Evolutionary conservation across 2,113 vertebrate species (phyloP), one percentile per base, ranked within the genome.

Genomic region (Pungitius pungitius): DNA sequence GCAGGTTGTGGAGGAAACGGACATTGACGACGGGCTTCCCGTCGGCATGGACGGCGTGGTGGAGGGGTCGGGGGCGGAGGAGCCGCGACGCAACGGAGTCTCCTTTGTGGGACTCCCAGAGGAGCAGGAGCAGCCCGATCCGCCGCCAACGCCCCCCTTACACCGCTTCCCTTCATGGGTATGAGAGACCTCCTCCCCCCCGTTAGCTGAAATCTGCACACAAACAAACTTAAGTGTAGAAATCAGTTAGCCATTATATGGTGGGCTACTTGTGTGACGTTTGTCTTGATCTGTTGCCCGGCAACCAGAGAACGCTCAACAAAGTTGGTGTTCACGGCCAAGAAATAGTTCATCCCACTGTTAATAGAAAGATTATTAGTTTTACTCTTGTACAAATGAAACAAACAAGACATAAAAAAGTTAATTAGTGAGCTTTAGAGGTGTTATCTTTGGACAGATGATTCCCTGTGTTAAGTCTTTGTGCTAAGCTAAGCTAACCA

Each of bases 121-220:
- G 54, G 91, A 94, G 64, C 83, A 90, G 66, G 86, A 94, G 33
- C 84, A 88, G 75, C 71, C 92, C 55, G 93, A 94, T 77, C 85
- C 90, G 1, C 96, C 96, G 1, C 96, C 96, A 20, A 96, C 96
- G 3, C 96, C 96, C 33, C 96, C 96, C 0, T 85, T 97, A 52
- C 96, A 96, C 76, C 93, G 95, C 57, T 95, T 97, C 71, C 96
- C 96, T 4, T 96, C 95, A 0, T 97, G 96, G 96, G 96, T 97
- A 92, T 82, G 73, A 64, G 2, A 67, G 1, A 52, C 18, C 33
- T 5, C 33, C 33, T 30, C 30, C 33, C 33, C 30, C 33, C 33
- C 6, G 24, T 27, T 55, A 7, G 49, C 49, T 52, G 13, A 24
- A 24, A 51, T 51, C 20, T 51, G 47, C 20, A 51, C 47, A 22